Base-by-base conservation (phyloP, 2,888 invertebrate species). In the Ectobius pallidus region DNA sequence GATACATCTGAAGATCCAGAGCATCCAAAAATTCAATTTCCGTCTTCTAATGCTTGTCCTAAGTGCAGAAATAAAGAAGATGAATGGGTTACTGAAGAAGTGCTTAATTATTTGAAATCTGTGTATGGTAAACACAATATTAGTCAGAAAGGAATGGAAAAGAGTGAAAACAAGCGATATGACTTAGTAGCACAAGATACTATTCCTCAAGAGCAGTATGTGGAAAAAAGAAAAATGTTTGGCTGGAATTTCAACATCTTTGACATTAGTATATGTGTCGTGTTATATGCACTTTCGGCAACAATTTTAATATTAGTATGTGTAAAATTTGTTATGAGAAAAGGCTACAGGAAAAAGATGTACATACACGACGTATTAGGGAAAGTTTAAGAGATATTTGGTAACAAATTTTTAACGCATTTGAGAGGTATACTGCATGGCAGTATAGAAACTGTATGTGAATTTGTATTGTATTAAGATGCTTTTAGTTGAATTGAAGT, bases 11-110 rank as follows among this genome's bases (percentile, higher is more conserved):
- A 98, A 83, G 99, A 99, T 85, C 96, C 97, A 0, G 82, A 87
- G 70, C 90, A 91, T 83, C 96, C 94, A 0, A 99, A 99, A 83
- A 85, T 92, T 72, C 94, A 95, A 82, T 99, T 95, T 82, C 99
- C 99, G 0, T 77, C 90, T 77, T 79, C 82, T 1, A 79, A 82
- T 3, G 85, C 88, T 72, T 98, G 98, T 82, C 85, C 89, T 0
- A 82, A 85, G 52, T 96, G 96, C 81, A 85, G 87, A 77, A 82
- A 86, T 32, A 77, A 82, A 2, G 84, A 87, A 76, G 86, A 85
- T 30, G 84, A 83, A 3, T 93, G 91, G 91, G 88, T 90, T 77
- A 83, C 88, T 73, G 83, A 84, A 1, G 87, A 89, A 69, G 91
- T 93, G 1, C 84, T 90, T 62, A 82, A 83, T 69, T 92, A 91